phyloP scores from a whole-genome alignment of 2,113 vertebrate species.

The Reinhardtius hippoglossoides region DNA sequence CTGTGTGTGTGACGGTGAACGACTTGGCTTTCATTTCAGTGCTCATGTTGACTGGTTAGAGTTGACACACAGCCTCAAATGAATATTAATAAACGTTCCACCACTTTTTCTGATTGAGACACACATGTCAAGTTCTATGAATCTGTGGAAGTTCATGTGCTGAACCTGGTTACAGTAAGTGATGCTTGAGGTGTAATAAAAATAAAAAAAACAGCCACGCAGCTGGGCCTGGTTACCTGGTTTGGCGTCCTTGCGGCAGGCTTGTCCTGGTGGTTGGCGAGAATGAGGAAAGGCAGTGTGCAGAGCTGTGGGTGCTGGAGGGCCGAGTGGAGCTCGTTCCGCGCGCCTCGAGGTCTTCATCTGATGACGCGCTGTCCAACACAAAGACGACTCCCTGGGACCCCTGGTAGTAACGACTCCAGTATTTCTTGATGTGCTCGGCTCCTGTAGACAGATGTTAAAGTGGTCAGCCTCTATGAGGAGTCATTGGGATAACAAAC shows the following conservation, averaged over 20 bases:
- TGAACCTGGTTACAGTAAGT: too few relatives aligned
- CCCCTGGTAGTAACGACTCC: slow-evolving; percentile 99
- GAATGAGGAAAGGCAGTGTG: slow-evolving; percentile 97
- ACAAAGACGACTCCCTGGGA: slow-evolving; percentile 98
- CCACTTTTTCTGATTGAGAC: too few relatives aligned
- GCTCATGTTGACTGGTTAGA: too few relatives aligned
- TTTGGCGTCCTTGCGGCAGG: slow-evolving; percentile 92
- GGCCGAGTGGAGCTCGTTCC: slow-evolving; percentile 95
- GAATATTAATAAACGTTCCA: too few relatives aligned
- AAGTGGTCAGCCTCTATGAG: neutral
- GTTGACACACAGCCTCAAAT: too few relatives aligned
- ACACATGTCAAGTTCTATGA: too few relatives aligned
- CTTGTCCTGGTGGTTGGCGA: slow-evolving; percentile 99
- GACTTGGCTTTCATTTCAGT: neutral
- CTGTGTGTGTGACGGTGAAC: neutral
- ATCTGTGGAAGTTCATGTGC: too few relatives aligned
- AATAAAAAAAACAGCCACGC: neutral
- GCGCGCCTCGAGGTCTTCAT: slow-evolving; percentile 95
- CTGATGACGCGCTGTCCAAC: slow-evolving; percentile 94
- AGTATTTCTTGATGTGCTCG: slow-evolving; percentile 97
- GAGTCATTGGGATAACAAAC: neutral
- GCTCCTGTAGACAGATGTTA: slow-evolving; percentile 84
- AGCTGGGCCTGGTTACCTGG: slow-evolving; percentile 85
- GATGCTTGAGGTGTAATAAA: too few relatives aligned
- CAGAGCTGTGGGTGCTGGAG: slow-evolving; percentile 98